A percentile compares a stretch with the other conserved stretches of the same genome.
Evolutionary conservation across 2,888 invertebrate species (phyloP).

Genomic region (Cosmopolites sordidus): DNA sequence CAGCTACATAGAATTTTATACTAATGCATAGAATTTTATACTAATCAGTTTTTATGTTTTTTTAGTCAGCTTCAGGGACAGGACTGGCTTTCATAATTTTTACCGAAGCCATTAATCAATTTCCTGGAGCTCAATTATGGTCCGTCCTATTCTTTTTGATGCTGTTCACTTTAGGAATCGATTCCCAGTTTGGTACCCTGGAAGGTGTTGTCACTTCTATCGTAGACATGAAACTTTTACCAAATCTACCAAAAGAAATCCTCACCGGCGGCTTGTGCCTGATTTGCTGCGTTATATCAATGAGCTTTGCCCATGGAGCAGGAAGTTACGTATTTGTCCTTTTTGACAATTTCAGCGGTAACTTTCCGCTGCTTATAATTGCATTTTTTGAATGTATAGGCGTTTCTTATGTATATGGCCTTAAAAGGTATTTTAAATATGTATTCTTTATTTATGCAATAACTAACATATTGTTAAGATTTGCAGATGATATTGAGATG

Average conservation of each 20-base stretch:
- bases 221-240: constrained; percentile 91
- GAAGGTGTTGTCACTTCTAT: constrained; percentile 95
- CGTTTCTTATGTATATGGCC: constrained; percentile 90
- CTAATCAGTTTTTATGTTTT: constrained; percentile 34
- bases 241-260: constrained; percentile 70
- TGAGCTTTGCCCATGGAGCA: constrained; percentile 88
- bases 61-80: constrained; percentile 91
- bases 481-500: constrained; percentile 89
- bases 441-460: not conserved
- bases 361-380: constrained; percentile 86
- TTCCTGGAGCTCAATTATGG: constrained; percentile 95
- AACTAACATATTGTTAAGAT: constrained; percentile 52
- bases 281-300: constrained; percentile 77
- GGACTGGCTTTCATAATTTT: constrained; percentile 96
- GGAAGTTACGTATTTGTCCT: constrained; percentile 91
- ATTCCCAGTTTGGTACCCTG: constrained; percentile 93
- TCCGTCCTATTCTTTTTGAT: constrained; percentile 93
- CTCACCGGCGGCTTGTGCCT: constrained; percentile 77
- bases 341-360: constrained; percentile 92
- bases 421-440: constrained; percentile 64
- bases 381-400: constrained; percentile 90
- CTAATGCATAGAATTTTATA: too few relatives aligned
- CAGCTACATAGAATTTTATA: too few relatives aligned
- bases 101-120: constrained; percentile 96
- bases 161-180: constrained; percentile 94